phyloP scores from a whole-genome alignment of 2,888 invertebrate genomes.

The Glyphotaelius pellucidus region DNA sequence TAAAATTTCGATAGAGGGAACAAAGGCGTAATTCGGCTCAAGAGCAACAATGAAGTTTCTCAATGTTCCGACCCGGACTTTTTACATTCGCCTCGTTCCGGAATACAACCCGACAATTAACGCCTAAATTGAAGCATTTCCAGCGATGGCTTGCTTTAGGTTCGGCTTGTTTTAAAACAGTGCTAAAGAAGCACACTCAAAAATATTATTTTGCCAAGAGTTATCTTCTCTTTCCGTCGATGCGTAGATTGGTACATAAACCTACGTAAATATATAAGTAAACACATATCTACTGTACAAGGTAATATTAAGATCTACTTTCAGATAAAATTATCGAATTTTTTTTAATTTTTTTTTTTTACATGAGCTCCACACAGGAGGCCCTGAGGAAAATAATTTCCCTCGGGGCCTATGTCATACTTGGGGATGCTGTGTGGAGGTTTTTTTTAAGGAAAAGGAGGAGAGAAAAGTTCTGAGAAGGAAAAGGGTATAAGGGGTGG shows the following conservation, averaged over 20 bases:
- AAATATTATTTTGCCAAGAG: neutral
- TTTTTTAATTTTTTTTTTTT: too few species aligned
- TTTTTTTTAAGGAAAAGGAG: too few species aligned
- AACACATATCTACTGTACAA: neutral
- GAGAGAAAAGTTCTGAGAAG: too few species aligned
- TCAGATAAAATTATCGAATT: too few species aligned
- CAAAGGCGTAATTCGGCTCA: slow-evolving; percentile 44
- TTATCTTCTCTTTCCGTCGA: neutral
- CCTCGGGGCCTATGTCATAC: too few species aligned
- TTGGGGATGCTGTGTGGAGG: too few species aligned
- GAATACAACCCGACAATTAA: slow-evolving; percentile 43
- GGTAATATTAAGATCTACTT: neutral
- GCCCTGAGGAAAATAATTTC: too few species aligned
- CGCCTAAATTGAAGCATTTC: slow-evolving; percentile 29
- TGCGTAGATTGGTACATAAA: neutral
- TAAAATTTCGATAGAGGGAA: slow-evolving; percentile 50
- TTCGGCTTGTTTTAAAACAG: neutral
- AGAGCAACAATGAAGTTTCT: slow-evolving; percentile 52
- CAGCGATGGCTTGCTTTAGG: neutral
- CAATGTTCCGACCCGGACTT: slow-evolving; percentile 37
- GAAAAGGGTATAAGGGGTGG: too few species aligned
- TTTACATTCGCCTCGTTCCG: slow-evolving; percentile 38
- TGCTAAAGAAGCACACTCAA: neutral
- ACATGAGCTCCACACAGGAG: too few species aligned
- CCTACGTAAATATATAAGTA: neutral